Evolutionary conservation across 53 echinoderm and acorn worm species (phyloP), one percentile per base, ranked within the genome.

Genomic region (Echinarachnius parma): DNA sequence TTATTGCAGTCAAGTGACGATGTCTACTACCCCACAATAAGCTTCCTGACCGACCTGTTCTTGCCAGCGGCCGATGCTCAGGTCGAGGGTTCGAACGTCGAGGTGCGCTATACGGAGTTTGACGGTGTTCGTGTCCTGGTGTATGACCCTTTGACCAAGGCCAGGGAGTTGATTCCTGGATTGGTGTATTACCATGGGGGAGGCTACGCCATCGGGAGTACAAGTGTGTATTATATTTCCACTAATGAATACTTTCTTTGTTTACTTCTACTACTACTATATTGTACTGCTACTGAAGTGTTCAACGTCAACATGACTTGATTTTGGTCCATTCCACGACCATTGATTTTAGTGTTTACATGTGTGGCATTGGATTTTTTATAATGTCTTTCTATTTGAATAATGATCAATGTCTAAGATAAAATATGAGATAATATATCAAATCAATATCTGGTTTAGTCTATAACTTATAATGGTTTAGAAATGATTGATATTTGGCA

Each of bases 51-150:
- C 5, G 70, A 53, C 3, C 19, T 69, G 33, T 14, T 34, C 3
- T 5, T 69, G 21, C 34, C 33, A 3, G 33, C 52, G 4, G 26
- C 70, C 15, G 70, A 69, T 34, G 8, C 25, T 31, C 21, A 34
- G 24, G 53, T 50, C 9, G 4, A 9, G 4, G 84, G 70, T 24
- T 78, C 86, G 19, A 66, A 81, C 49, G 67, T 81, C 39, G 28
- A 58, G 21, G 75, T 48, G 35, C 65, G 57, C 13, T 65, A 88
- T 53, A 64, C 79, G 27, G 21, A n/a, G 11, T 88, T 79, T 37
- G 83, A 74, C 13, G 83, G 83, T 28, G 80, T 88, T 14, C 36
- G 33, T 9, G 88, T 88, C 23, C 75, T 84, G 9, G 28, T 88
- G 39, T 88, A 84, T 48, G 74, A 31, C 1, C 60, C 77, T 7